Evolutionary conservation across 2,888 invertebrate genomes (phyloP).

Genomic region (Mythimna vitellina): DNA sequence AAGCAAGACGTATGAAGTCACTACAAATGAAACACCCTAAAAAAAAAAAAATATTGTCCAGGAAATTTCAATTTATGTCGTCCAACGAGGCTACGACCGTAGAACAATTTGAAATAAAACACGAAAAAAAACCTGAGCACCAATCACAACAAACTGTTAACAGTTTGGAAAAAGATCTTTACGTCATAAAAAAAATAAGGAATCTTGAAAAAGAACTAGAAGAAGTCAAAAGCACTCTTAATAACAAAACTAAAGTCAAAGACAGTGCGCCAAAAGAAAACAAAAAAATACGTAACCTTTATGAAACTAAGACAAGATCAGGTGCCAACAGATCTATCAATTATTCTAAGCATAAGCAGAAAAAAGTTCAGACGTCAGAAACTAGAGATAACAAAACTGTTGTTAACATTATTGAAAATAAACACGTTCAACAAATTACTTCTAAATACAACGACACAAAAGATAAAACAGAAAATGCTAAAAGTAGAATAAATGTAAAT

Average conservation of each 20-base stretch:
- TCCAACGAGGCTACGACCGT: neutral
- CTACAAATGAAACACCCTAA: neutral
- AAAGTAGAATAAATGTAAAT: neutral
- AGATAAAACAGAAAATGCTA: neutral
- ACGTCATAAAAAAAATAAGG: slow-evolving; percentile 2
- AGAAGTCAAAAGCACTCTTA: neutral
- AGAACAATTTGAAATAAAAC: neutral
- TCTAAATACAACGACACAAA: neutral
- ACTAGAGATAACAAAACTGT: neutral
- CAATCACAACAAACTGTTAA: neutral
- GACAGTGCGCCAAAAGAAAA: neutral
- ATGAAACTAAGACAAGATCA: neutral
- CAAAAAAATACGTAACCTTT: neutral
- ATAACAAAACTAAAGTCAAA: neutral
- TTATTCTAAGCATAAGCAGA: neutral
- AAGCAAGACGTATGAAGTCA: neutral
- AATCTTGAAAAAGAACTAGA: slow-evolving; percentile 9
- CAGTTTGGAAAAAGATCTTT: slow-evolving; percentile 1
- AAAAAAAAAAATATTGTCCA: neutral
- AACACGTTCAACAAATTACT: neutral
- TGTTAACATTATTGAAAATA: neutral
- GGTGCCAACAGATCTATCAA: neutral
- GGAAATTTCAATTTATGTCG: neutral
- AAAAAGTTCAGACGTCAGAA: neutral
- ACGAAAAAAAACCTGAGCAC: neutral